Percentiles rank a stretch among this genome's conserved stretches.
Evolutionary conservation across 2,113 vertebrate species (phyloP).

Genomic region (Neolamprologus hecqui): DNA sequence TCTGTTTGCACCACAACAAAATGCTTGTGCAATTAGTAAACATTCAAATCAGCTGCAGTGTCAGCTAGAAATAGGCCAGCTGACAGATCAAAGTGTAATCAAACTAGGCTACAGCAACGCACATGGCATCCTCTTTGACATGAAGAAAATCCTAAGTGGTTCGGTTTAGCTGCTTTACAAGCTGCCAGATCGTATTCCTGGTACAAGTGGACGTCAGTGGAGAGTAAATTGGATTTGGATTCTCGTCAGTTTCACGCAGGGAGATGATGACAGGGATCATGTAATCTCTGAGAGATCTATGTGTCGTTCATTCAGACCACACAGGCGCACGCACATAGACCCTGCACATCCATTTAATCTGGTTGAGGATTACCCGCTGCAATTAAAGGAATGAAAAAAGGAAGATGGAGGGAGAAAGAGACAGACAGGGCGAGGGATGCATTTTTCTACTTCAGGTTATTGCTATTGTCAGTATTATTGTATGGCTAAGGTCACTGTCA

Average conservation of each 20-base stretch:
- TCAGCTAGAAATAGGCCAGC: background rate
- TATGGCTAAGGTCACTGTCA: background rate
- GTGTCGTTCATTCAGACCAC: background rate
- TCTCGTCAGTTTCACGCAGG: background rate
- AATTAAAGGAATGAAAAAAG: conserved; percentile 48
- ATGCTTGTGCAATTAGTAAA: background rate
- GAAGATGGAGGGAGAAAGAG: background rate
- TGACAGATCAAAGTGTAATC: background rate
- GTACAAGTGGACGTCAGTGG: background rate
- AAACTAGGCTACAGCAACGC: background rate
- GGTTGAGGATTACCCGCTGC: conserved; percentile 19
- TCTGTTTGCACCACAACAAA: background rate
- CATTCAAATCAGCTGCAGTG: background rate
- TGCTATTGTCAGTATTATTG: background rate
- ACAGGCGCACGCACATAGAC: background rate
- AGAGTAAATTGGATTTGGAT: conserved; percentile 32
- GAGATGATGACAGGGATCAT: background rate
- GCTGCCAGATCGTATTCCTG: background rate
- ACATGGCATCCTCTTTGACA: background rate
- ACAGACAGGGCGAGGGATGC: background rate
- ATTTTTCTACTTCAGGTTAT: background rate
- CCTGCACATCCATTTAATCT: conserved; percentile 31
- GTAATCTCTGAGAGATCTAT: conserved; percentile 25
- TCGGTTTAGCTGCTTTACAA: background rate
- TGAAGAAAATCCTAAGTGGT: background rate